A percentile compares a stretch with the other conserved stretches of the same genome.
These are phyloP conservation scores for Brachionus calyciflorus DNA, from an alignment of 1,140 invertebrate species.

Conservation along the genomic window DNA sequence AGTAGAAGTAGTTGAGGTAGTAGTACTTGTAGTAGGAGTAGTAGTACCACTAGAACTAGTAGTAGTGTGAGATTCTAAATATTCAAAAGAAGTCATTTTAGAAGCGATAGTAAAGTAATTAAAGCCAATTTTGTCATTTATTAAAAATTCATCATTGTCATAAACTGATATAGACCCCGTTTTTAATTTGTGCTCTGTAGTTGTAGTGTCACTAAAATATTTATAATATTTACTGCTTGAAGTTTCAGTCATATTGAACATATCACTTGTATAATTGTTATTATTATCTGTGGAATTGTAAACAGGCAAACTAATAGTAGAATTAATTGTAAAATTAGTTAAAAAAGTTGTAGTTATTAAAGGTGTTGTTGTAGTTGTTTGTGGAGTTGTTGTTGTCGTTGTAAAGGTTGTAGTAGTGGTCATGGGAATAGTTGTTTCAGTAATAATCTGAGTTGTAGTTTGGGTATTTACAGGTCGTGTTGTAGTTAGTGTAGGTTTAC, in stretches of 20 bases:
- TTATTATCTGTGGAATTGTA: neutral
- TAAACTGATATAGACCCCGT: constrained; percentile 16
- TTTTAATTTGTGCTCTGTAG: constrained; percentile 1
- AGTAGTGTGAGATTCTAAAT: neutral
- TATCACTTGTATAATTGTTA: no score
- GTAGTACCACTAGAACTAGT: neutral
- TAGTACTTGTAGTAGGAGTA: constrained; percentile 3
- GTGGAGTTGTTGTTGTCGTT: neutral
- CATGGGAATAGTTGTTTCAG: neutral
- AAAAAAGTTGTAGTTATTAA: neutral
- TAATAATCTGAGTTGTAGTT: neutral
- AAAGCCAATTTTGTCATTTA: neutral
- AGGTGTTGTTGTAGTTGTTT: neutral
- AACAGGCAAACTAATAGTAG: neutral
- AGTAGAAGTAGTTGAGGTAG: neutral
- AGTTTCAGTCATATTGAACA: neutral
- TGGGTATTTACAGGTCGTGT: neutral
- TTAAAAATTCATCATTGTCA: constrained; percentile 5
- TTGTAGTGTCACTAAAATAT: neutral
- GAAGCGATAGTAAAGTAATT: constrained; percentile 36
- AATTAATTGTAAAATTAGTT: neutral
- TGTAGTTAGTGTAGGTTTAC: constrained; percentile 2
- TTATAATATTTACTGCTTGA: constrained; percentile 15
- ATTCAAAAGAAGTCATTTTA: neutral
- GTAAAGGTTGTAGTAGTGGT: neutral